Percentiles rank a stretch among this genome's conserved stretches.
phyloP scores from a whole-genome alignment of 2,113 vertebrate genomes.

The Ceuthmochares aereus region DNA sequence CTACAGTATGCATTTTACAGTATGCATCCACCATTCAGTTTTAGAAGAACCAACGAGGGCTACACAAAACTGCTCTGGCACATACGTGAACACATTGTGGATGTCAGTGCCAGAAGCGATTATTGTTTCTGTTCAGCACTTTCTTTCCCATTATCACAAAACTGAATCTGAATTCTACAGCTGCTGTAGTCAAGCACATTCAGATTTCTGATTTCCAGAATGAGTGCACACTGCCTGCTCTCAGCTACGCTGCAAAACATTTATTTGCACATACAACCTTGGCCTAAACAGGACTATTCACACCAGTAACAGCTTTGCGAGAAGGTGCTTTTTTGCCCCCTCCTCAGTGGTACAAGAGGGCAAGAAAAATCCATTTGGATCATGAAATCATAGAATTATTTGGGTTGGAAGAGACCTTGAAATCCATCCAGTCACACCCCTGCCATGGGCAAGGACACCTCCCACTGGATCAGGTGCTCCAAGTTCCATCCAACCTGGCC shows the following conservation, averaged over 20 bases:
- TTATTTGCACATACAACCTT: background rate
- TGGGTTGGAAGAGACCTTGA: too few species aligned
- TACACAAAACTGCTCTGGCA: background rate
- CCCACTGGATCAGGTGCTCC: too few species aligned
- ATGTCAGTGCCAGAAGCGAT: background rate
- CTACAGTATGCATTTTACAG: background rate
- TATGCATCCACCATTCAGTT: fast-evolving
- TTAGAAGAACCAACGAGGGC: background rate
- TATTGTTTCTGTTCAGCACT: background rate
- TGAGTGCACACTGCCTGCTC: background rate
- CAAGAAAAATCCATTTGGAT: background rate
- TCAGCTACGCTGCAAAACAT: background rate
- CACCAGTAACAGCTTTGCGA: background rate
- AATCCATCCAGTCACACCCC: too few species aligned
- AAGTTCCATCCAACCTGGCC: too few species aligned
- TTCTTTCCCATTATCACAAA: background rate
- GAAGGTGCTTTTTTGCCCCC: background rate
- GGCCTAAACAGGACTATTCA: background rate
- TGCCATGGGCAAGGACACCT: too few species aligned
- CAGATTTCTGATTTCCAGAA: background rate
- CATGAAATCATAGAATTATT: too few species aligned
- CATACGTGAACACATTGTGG: fast-evolving
- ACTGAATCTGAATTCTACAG: background rate
- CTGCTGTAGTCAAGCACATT: background rate
- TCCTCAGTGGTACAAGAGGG: background rate